These are phyloP conservation scores for Dusona sp. DNA, from an alignment of 2,888 invertebrate genomes.

Conservation along the genomic window DNA sequence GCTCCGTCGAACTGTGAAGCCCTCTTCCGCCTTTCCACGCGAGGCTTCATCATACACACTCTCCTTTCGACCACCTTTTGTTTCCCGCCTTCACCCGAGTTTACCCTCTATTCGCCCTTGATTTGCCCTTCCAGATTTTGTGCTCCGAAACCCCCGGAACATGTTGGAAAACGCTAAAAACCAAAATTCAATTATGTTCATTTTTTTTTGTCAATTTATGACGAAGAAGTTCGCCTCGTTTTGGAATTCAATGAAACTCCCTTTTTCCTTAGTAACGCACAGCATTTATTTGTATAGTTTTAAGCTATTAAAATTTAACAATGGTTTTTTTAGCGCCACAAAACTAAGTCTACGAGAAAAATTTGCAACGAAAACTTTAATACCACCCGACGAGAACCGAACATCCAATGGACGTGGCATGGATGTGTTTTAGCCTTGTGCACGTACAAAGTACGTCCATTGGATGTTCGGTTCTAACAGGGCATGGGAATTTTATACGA, in stretches of 20 bases:
- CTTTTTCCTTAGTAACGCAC: background rate
- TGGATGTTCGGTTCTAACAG: too few relatives aligned
- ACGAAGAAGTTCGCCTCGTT: background rate
- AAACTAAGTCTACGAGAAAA: too few relatives aligned
- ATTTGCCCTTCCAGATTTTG: background rate
- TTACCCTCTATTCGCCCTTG: slow-evolving; percentile 7
- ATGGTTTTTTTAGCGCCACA: too few relatives aligned
- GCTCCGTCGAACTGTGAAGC: slow-evolving; percentile 81
- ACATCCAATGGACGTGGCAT: too few relatives aligned
- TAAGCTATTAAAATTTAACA: background rate
- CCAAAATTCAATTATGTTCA: background rate
- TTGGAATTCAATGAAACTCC: background rate
- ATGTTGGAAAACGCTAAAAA: background rate
- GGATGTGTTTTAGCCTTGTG: too few relatives aligned
- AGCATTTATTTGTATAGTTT: background rate
- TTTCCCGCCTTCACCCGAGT: slow-evolving; percentile 25
- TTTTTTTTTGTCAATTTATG: background rate
- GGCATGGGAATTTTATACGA: too few relatives aligned
- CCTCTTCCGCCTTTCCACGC: slow-evolving; percentile 75
- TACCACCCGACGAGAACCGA: too few relatives aligned
- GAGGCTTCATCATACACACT: slow-evolving; percentile 66
- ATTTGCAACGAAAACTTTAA: too few relatives aligned
- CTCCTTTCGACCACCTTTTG: slow-evolving; percentile 43
- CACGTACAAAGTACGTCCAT: too few relatives aligned
- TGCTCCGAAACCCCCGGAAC: background rate